phyloP scores from a whole-genome alignment of 2,888 invertebrate species.

The Odontothrips loti region DNA sequence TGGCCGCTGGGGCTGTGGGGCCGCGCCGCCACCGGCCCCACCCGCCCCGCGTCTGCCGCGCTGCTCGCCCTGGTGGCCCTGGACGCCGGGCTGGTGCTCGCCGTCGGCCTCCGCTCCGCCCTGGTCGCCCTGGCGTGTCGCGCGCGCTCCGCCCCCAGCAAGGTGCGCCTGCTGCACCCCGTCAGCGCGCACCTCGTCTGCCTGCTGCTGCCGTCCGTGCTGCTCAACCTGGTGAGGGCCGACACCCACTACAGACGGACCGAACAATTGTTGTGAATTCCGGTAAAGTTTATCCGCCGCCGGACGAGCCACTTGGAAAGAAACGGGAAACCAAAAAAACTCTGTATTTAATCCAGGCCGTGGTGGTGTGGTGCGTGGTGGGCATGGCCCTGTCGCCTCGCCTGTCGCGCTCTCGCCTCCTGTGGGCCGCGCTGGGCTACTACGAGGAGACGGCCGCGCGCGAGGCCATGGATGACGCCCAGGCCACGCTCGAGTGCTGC shows the following conservation, averaged over 20 bases:
- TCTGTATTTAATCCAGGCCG: too few species aligned
- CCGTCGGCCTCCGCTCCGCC: conserved; percentile 16
- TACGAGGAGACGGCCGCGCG: neutral
- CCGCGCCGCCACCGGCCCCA: neutral
- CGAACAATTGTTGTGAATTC: too few species aligned
- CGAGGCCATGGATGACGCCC: conserved; percentile 7
- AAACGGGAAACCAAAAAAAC: neutral
- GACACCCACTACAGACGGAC: neutral
- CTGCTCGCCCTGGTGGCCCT: conserved; percentile 5
- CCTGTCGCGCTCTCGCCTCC: neutral
- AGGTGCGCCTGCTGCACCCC: conserved; percentile 3
- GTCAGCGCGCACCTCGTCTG: conserved; percentile 11
- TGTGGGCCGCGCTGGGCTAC: conserved; percentile 14
- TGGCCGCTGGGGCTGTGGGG: neutral
- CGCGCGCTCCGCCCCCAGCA: conserved; percentile 6
- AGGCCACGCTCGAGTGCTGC: conserved; percentile 6
- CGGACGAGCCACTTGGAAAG: neutral
- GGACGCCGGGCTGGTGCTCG: neutral
- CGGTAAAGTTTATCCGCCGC: too few species aligned
- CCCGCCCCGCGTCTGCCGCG: conserved; percentile 7
- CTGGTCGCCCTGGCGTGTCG: neutral
- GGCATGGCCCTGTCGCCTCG: conserved; percentile 11
- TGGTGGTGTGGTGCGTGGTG: conserved; percentile 16
- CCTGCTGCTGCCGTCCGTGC: conserved; percentile 21
- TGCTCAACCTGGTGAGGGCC: neutral